Base-by-base conservation (phyloP, 2,888 invertebrate species). In the Orchesellides sinensis region DNA sequence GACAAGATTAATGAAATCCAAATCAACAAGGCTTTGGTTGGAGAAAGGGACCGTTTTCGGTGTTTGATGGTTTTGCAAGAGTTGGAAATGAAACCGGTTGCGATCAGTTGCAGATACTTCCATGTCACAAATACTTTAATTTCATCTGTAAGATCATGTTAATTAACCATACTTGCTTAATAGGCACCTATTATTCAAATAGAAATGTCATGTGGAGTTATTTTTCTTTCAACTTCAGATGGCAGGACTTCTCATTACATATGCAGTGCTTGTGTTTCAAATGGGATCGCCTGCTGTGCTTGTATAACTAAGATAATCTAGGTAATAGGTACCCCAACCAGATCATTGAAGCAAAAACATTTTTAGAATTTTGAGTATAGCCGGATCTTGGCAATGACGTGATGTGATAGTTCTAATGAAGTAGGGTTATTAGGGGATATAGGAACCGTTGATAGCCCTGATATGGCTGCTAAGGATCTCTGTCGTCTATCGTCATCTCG, bases 71-170 rank as follows among this genome's bases (percentile, higher is more conserved):
- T 72, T 0, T 17, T 54, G 45, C 27, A 61, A 14, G 59, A 68
- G 17, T 8, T 47, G 52, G 63, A 61, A 8, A 12, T 17, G 1
- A 8, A 32, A 2, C 69, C 68, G 12, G 5, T 47, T 8, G 69
- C 54, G 1, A 49, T 78, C 0, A 47, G 32, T 19, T 69, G 69
- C 25, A 25, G 32, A 70, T 69, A 23, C 61, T 68, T 68, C 10
- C 47, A 61, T 32, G 19, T 70, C 14, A 72, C 70, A 10, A 72
- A 72, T 45, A 10, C 40, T 2, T 45, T 72, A 17, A 14, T 72
- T 14, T 72, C 19, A 0, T 72, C 70, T 0, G 69, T 69, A 69
- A 54, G 54, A 17, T 49, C 17, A n/a, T 17, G 2, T 32, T 35
- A 14, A n/a, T 4, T 21, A 5, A 65, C 12, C 19, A n/a, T 49